Evolutionary conservation across 2,113 vertebrate genomes (phyloP), one percentile per base, ranked within the genome.

Genomic region (Brachyhypopomus occidentalis): DNA sequence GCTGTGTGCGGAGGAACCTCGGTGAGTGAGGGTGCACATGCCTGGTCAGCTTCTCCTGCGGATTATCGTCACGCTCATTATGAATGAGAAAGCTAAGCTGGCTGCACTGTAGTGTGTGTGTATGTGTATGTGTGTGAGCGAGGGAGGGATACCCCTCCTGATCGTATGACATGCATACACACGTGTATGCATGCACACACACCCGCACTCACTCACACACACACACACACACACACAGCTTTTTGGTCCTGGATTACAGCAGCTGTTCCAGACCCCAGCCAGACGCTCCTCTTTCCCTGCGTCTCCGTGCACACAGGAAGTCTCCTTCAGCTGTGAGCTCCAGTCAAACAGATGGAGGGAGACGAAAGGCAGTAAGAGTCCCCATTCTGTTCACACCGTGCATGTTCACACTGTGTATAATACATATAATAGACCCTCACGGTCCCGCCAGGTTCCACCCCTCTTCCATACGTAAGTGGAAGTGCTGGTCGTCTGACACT

Each of bases 241-340:
- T 91, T 91, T 95, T 94, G 92, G 90, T 80, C 89, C 84, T 89
- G 87, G 89, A 92, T 92, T 20, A 84, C 88, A 90, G 91, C 93
- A 94, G 94, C 94, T 95, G 94, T 93, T 93, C 92, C 92, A 92
- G 94, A 92, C 92, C 93, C 92, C 92, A 92, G 94, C 93, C 93
- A 93, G 79, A 5, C 81, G 84, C 80, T 83, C 48, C 12, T 64
- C 41, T 45, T 6, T 69, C 34, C 45, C 34, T 70, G 38, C 34
- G 52, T 72, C 78, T 38, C 86, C 92, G 91, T 86, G 94, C 94
- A 93, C 95, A 95, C 95, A 95, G 95, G 95, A 94, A 95, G 92
- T 93, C 94, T 95, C 95, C 93, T 94, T 95, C 93, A 94, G 92
- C 20, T 36, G 5, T 59, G 45, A 30, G 72, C 94, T 92, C 88